These are phyloP conservation scores for Branchellion lobata DNA, from an alignment of 2,888 invertebrate genomes.

Conservation along the genomic window DNA sequence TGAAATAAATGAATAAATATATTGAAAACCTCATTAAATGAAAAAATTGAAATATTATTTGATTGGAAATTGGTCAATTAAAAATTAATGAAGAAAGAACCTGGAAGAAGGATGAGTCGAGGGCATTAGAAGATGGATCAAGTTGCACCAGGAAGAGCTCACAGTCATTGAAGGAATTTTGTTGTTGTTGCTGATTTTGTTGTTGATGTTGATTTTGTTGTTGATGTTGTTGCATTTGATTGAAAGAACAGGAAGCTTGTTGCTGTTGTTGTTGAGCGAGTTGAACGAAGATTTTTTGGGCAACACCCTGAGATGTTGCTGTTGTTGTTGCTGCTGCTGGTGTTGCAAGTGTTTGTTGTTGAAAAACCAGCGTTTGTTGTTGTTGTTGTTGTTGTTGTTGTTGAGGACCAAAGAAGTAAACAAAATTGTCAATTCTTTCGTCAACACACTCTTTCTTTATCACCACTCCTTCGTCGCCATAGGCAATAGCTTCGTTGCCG, in stretches of 20 bases:
- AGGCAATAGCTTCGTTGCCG: no score
- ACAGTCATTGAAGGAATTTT: not conserved
- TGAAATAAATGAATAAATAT: no score
- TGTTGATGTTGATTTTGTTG: no score
- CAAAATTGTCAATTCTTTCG: not conserved
- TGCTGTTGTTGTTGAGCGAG: not conserved
- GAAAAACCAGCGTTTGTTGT: no score
- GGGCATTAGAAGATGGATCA: not conserved
- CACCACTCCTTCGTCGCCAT: not conserved
- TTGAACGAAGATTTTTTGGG: not conserved
- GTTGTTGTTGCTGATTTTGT: not conserved
- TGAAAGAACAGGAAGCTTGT: not conserved
- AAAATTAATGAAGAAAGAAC: not conserved
- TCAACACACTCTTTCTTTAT: not conserved
- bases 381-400: conserved; percentile 7
- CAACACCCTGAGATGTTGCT: not conserved
- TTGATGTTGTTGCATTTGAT: not conserved
- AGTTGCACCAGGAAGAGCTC: not conserved
- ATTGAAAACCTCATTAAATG: no score
- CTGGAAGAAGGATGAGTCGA: not conserved
- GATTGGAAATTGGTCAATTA: no score
- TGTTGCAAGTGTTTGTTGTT: not conserved
- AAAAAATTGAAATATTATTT: no score
- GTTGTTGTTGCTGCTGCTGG: not conserved
- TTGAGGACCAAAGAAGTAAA: not conserved